A percentile compares a stretch with the other conserved stretches of the same genome.
phyloP scores from a whole-genome alignment of 1,140 invertebrate species.

The Meloidogyne exigua region DNA sequence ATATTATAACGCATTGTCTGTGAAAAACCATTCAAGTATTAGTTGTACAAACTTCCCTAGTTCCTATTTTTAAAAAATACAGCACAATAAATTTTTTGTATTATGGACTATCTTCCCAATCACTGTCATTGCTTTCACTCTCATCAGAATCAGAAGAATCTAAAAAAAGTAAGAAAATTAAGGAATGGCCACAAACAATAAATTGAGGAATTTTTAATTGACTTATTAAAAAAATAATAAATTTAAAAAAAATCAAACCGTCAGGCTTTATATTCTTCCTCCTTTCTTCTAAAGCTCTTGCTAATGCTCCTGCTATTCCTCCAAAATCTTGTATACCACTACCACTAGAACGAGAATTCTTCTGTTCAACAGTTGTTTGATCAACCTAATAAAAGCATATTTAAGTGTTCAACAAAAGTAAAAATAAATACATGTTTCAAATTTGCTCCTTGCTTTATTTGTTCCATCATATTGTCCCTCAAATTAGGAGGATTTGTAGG shows the following conservation, averaged over 20 bases:
- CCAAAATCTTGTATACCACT: conserved; percentile 34
- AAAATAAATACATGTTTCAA: conserved; percentile 27
- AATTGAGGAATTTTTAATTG: too few relatives aligned
- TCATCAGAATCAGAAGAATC: conserved; percentile 36
- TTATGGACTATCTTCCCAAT: conserved; percentile 40
- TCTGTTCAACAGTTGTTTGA: conserved; percentile 29
- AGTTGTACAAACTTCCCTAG: not conserved
- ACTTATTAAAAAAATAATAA: too few relatives aligned
- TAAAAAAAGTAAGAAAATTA: conserved; percentile 16
- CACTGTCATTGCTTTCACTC: conserved; percentile 38
- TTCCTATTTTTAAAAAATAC: not conserved
- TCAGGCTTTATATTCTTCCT: conserved; percentile 44
- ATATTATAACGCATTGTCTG: too few relatives aligned
- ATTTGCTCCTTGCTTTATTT: conserved; percentile 34
- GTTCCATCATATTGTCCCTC: conserved; percentile 38
- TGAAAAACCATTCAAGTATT: not conserved
- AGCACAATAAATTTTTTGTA: not conserved
- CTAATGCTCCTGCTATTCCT: conserved; percentile 50
- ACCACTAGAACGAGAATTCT: conserved; percentile 41
- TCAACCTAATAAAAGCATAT: conserved; percentile 36
- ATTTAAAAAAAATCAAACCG: conserved; percentile 22
- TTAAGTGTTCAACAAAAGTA: not conserved
- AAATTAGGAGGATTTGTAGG: conserved; percentile 34
- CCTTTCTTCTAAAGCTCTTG: conserved; percentile 44
- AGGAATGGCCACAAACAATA: too few relatives aligned